Conservation (phyloP, 2,797 vertebrate species). For the Margarornis squamiger region DNA sequence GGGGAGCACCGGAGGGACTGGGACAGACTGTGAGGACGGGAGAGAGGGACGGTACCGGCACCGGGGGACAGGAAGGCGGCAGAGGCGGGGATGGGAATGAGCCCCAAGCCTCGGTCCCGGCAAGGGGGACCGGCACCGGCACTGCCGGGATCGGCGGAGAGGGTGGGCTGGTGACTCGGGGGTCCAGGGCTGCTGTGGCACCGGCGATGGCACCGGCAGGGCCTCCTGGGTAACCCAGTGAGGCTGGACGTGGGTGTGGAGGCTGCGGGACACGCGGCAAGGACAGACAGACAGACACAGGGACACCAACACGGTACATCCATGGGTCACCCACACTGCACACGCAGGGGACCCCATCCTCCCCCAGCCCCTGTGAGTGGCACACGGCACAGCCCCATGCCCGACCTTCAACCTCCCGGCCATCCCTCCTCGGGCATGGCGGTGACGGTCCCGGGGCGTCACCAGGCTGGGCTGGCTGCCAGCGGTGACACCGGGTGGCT, state of each 20-base stretch:
- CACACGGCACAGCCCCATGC: background rate
- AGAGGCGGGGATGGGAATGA: background rate
- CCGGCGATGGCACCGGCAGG: accelerated
- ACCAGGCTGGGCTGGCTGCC: background rate
- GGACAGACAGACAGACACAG: background rate
- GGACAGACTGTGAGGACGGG: background rate
- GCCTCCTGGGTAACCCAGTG: accelerated
- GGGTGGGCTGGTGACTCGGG: too few species aligned
- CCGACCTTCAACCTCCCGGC: background rate
- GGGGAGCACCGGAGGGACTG: background rate
- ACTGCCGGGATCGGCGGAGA: accelerated
- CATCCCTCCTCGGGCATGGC: background rate
- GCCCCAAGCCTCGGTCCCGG: too few species aligned
- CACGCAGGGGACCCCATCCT: accelerated
- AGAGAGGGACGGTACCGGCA: background rate
- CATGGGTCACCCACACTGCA: accelerated
- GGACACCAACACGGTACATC: accelerated
- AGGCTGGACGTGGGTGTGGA: background rate
- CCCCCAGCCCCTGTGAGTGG: accelerated
- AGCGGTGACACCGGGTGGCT: background rate
- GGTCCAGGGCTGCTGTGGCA: background rate
- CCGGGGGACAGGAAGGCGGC: background rate
- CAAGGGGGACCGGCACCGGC: background rate
- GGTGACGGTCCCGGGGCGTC: background rate
- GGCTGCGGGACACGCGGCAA: background rate